These are phyloP conservation scores for Dicentrarchus labrax DNA, from an alignment of 2,113 vertebrate species.

Conservation along the genomic window DNA sequence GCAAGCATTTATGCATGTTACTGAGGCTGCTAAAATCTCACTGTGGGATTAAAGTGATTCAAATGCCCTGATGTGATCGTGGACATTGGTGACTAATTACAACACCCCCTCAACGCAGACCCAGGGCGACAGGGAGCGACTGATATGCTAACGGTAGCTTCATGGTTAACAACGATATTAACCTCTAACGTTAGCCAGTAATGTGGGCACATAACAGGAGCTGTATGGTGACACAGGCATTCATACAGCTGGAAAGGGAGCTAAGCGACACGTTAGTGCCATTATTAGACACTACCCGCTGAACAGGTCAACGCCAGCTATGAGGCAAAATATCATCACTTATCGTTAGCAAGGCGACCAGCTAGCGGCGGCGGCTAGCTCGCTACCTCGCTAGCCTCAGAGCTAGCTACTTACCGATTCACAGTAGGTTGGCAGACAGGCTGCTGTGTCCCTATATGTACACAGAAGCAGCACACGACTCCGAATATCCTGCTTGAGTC, in stretches of 20 bases:
- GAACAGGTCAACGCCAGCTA: neutral
- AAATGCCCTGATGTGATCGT: conserved; percentile 20
- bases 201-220: neutral
- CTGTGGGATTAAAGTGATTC: neutral
- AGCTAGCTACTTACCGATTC: conserved; percentile 76
- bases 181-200: conserved; percentile 45
- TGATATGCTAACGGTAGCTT: conserved; percentile 70
- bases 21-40: neutral
- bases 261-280: neutral
- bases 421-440: conserved; percentile 51
- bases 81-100: conserved; percentile 46
- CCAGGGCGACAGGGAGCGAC: conserved; percentile 30
- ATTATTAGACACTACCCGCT: neutral
- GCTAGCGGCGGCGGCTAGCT: conserved; percentile 63
- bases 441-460: conserved; percentile 52
- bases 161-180: conserved; percentile 47
- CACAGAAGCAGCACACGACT: conserved; percentile 67
- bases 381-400: conserved; percentile 47
- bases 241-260: neutral
- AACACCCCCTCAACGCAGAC: conserved; percentile 48
- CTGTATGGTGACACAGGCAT: neutral
- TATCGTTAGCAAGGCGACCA: conserved; percentile 46
- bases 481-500: conserved; percentile 56
- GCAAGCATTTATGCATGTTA: neutral
- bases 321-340: conserved; percentile 31